Evolutionary conservation across 2,797 vertebrate species (phyloP).

Genomic region (Thripadectes ignobilis): DNA sequence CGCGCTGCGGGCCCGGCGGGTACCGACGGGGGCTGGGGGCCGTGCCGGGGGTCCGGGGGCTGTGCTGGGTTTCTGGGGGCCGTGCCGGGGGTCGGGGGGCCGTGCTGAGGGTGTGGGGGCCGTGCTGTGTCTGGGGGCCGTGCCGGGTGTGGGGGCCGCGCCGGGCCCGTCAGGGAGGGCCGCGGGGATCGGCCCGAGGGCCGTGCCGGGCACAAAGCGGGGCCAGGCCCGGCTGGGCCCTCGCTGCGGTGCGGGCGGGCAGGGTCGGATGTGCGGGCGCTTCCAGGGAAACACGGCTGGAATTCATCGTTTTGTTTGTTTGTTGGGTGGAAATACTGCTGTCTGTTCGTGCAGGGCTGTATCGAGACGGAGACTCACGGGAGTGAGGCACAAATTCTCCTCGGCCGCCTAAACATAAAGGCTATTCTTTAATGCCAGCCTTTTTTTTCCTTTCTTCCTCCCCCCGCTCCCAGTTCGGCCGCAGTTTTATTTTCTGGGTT

Average conservation of each 20-base stretch:
- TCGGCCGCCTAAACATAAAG: neutral
- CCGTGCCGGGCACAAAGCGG: neutral
- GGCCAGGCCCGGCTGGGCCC: neutral
- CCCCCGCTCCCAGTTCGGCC: too few relatives aligned
- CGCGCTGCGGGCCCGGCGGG: neutral
- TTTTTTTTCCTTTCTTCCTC: too few relatives aligned
- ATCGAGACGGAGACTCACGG: neutral
- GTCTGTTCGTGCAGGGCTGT: neutral
- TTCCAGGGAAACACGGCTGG: neutral
- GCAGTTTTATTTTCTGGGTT: neutral
- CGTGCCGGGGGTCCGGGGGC: too few relatives aligned
- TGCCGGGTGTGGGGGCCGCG: too few relatives aligned
- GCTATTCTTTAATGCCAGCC: neutral
- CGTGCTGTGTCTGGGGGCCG: too few relatives aligned
- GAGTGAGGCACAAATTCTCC: neutral
- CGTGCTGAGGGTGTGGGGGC: too few relatives aligned
- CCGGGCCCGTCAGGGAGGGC: neutral
- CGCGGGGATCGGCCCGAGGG: neutral
- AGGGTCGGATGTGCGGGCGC: neutral
- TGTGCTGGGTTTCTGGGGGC: too few relatives aligned
- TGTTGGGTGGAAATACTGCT: neutral
- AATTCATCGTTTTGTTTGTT: too few relatives aligned
- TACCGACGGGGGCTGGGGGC: neutral
- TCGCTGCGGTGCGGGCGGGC: neutral
- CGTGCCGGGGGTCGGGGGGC: too few relatives aligned